phyloP scores from a whole-genome alignment of 1,140 invertebrate species.

The Drosophila nebulosa region DNA sequence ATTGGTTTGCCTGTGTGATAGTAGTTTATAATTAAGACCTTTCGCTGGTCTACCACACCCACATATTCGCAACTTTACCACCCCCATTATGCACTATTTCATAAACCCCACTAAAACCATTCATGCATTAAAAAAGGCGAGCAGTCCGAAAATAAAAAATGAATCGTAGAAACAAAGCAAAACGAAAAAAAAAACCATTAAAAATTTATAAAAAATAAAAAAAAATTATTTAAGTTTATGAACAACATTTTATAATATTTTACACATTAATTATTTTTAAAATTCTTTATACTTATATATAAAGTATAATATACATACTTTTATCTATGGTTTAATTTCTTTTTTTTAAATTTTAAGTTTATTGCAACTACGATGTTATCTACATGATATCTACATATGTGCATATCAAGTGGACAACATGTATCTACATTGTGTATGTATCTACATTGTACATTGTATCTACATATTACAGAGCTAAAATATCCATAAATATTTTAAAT shows the following conservation, averaged over 20 bases:
- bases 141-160: constrained; percentile 9
- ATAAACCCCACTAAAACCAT: constrained; percentile 22
- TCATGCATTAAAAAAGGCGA: background rate
- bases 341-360: constrained; percentile 63
- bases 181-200: constrained; percentile 23
- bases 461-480: constrained; percentile 70
- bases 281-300: constrained; percentile 8
- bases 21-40: constrained; percentile 80
- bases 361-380: constrained; percentile 30
- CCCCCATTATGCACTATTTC: background rate
- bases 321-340: constrained; percentile 57
- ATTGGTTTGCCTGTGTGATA: constrained; percentile 80
- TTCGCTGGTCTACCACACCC: constrained; percentile 28
- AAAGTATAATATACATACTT: constrained; percentile 11
- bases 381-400: constrained; percentile 35
- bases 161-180: constrained; percentile 17
- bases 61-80: background rate
- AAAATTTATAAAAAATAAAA: constrained; percentile 34
- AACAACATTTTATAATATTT: constrained; percentile 36
- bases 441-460: constrained; percentile 71
- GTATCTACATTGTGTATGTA: constrained; percentile 30
- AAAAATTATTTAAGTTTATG: background rate
- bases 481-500: constrained; percentile 56
- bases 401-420: constrained; percentile 37
- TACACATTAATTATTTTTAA: constrained; percentile 72